These are phyloP conservation scores for Carollia perspicillata DNA, from an alignment of 2,113 vertebrate genomes.

Conservation along the genomic window DNA sequence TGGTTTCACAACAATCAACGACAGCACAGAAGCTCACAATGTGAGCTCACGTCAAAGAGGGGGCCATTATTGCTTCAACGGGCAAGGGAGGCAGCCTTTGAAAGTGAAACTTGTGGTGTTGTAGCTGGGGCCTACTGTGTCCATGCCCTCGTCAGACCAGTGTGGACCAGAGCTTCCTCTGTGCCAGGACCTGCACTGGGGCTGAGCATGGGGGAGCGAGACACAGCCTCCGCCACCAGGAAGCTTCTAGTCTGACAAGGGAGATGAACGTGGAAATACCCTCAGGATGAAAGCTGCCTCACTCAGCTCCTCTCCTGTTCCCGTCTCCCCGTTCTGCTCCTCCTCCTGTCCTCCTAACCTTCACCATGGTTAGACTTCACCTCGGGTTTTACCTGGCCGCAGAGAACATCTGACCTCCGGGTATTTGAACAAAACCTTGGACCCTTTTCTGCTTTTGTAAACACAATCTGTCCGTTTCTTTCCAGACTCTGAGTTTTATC, in stretches of 20 bases:
- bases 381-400: not conserved
- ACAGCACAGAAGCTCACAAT: not conserved
- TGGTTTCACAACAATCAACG: not conserved
- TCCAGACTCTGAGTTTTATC: not conserved
- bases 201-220: not conserved
- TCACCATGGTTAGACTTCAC: not conserved
- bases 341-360: not conserved
- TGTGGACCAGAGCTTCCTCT: not conserved
- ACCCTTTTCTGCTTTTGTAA: not conserved
- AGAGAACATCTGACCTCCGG: not conserved
- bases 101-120: not conserved
- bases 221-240: rapidly evolving
- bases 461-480: not conserved
- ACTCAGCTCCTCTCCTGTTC: not conserved
- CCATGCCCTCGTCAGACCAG: not conserved
- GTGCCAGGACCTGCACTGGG: not conserved
- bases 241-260: not conserved
- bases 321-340: not conserved
- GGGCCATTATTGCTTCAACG: not conserved
- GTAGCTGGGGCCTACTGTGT: too few species aligned
- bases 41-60: not conserved
- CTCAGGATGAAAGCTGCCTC: not conserved
- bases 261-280: not conserved
- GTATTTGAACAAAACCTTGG: not conserved
- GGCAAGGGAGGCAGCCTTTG: not conserved